A percentile compares a stretch with the other conserved stretches of the same genome.
These are phyloP conservation scores for Sussaba pulchella DNA, from an alignment of 2,888 invertebrate genomes.

Conservation along the genomic window DNA sequence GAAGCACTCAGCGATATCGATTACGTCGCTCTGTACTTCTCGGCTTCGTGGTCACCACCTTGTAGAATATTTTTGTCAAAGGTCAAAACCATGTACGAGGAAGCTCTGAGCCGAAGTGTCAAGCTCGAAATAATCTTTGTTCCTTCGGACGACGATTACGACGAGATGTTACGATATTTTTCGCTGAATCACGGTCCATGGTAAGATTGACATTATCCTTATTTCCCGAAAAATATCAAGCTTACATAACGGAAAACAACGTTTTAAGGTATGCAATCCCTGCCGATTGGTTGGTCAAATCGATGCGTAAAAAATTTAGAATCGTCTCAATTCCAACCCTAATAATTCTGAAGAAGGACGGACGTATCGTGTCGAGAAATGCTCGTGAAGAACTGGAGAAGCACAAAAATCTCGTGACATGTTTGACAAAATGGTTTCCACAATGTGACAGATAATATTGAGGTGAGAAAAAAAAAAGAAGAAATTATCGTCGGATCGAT, in stretches of 20 bases:
- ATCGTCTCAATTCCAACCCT: slow-evolving; percentile 69
- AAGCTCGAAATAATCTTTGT: slow-evolving; percentile 72
- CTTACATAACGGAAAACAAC: background rate
- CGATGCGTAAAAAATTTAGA: slow-evolving; percentile 69
- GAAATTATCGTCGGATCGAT: no score
- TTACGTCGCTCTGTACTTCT: slow-evolving; percentile 73
- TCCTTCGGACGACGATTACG: slow-evolving; percentile 70
- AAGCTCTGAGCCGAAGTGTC: slow-evolving; percentile 52
- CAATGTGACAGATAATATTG: slow-evolving; percentile 69
- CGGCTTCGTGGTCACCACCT: slow-evolving; percentile 74
- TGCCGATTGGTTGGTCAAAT: slow-evolving; percentile 61
- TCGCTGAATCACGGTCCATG: slow-evolving; percentile 70
- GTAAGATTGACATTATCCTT: slow-evolving; percentile 58
- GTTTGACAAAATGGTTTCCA: slow-evolving; percentile 66
- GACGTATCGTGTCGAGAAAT: slow-evolving; percentile 65
- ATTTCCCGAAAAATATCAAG: background rate
- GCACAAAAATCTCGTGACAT: slow-evolving; percentile 58
- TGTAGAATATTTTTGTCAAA: slow-evolving; percentile 71
- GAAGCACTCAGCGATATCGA: slow-evolving; percentile 68
- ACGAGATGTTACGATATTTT: slow-evolving; percentile 68
- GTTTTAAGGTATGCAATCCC: slow-evolving; percentile 69
- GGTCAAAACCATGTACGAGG: slow-evolving; percentile 65
- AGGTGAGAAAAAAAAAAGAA: no score
- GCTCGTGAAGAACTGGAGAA: slow-evolving; percentile 70
- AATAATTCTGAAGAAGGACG: slow-evolving; percentile 66